A percentile compares a stretch with the other conserved stretches of the same genome.
Evolutionary conservation across 1,140 invertebrate species (phyloP).

Genomic region (Chymomyza costata): DNA sequence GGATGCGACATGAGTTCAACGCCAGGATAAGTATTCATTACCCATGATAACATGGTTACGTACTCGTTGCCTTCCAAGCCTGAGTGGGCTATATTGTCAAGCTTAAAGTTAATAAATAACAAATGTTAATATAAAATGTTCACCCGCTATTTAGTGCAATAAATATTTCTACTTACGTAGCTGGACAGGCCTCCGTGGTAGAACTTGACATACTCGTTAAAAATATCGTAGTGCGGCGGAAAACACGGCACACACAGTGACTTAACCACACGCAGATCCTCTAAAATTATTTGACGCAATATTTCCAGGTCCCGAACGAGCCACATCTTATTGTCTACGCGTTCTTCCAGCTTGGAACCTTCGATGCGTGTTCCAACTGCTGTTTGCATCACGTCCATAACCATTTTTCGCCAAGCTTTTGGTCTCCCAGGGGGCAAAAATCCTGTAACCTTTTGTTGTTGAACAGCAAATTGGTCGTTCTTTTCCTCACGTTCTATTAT

Average conservation of each 20-base stretch:
- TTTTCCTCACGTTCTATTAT: conserved; percentile 98
- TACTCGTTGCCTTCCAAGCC: conserved; percentile 97
- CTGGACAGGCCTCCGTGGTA: conserved; percentile 92
- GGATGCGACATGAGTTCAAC: conserved; percentile 90
- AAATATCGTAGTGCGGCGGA: conserved; percentile 95
- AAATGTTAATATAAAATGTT: not conserved
- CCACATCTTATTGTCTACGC: conserved; percentile 96
- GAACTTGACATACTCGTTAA: conserved; percentile 93
- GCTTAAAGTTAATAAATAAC: conserved; percentile 75
- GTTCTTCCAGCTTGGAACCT: conserved; percentile 94
- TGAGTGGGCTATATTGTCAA: conserved; percentile 90
- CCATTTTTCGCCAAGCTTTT: conserved; percentile 93
- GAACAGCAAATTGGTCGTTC: conserved; percentile 86
- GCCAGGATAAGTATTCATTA: conserved; percentile 90
- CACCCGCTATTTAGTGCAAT: not conserved
- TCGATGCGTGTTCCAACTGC: conserved; percentile 90
- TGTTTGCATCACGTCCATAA: conserved; percentile 88
- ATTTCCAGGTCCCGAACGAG: conserved; percentile 87
- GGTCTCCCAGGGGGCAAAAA: conserved; percentile 96
- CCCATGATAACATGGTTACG: conserved; percentile 95
- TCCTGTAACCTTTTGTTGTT: conserved; percentile 86
- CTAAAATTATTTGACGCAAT: conserved; percentile 90
- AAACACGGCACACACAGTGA: conserved; percentile 95
- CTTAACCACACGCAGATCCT: conserved; percentile 95
- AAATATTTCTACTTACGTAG: conserved; percentile 81